Percentiles rank a stretch among this genome's conserved stretches.
These are phyloP conservation scores for Ramphastos sulfuratus DNA, from an alignment of 2,113 vertebrate genomes.

Conservation along the genomic window DNA sequence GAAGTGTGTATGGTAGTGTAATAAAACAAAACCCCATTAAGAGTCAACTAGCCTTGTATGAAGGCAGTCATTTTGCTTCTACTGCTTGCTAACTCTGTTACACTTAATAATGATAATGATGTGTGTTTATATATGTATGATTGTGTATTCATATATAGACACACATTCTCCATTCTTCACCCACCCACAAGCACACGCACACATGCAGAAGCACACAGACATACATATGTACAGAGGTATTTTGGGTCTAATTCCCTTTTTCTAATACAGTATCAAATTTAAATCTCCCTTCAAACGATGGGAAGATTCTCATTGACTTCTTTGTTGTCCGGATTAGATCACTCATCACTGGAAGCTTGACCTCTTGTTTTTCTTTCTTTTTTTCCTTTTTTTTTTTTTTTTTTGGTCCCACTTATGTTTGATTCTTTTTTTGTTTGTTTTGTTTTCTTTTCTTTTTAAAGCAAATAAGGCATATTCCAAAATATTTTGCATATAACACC, in stretches of 20 bases:
- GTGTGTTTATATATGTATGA: slow-evolving; percentile 32
- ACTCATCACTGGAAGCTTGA: slow-evolving; percentile 8
- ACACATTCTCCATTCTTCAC: slow-evolving; percentile 20
- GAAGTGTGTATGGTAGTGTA: background rate
- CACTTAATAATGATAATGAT: background rate
- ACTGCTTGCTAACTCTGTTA: slow-evolving; percentile 51
- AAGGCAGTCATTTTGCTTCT: slow-evolving; percentile 16
- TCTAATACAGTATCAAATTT: background rate
- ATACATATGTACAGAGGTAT: background rate
- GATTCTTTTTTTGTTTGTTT: too few species aligned
- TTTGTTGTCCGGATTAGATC: background rate
- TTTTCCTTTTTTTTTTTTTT: background rate
- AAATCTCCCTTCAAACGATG: background rate
- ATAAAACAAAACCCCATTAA: background rate
- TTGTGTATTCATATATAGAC: background rate
- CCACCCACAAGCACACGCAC: background rate
- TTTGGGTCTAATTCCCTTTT: background rate
- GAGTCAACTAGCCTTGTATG: background rate
- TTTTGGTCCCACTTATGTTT: too few species aligned
- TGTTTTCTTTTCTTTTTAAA: background rate
- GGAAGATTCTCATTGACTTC: background rate
- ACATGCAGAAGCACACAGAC: background rate
- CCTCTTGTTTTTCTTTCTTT: background rate
- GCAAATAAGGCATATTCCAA: background rate
- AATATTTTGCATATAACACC: background rate